phyloP scores from a whole-genome alignment of 2,113 vertebrate species.

The Phalacrocorax aristotelis region DNA sequence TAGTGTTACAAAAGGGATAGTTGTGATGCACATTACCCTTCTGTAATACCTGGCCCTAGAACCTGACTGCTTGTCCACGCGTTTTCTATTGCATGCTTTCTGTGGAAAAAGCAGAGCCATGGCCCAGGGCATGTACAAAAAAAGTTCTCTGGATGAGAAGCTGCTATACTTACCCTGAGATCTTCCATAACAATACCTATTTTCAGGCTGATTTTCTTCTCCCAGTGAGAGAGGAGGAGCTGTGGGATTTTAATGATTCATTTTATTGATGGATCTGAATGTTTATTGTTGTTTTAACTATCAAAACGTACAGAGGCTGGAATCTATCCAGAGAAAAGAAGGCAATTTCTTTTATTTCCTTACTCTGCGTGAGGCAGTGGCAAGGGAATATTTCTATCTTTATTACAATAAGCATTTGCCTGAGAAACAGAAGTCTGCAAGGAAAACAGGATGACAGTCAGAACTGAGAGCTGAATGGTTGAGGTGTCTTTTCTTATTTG shows the following conservation, averaged over 20 bases:
- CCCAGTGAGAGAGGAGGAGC: not conserved
- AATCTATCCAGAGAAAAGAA: conserved; percentile 21
- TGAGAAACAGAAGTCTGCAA: not conserved
- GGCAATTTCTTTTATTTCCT: not conserved
- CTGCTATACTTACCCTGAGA: not conserved
- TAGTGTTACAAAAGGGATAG: not conserved
- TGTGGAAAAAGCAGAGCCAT: not conserved
- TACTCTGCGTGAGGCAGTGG: not conserved
- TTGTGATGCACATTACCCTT: not conserved
- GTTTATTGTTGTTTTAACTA: conserved; percentile 52
- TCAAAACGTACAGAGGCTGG: conserved; percentile 16
- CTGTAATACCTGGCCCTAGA: not conserved
- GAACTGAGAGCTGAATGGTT: not conserved
- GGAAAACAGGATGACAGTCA: not conserved
- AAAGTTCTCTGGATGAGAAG: not conserved
- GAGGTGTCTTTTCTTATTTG: not conserved
- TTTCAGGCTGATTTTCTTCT: conserved; percentile 26
- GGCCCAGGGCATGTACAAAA: not conserved
- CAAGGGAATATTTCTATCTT: not conserved
- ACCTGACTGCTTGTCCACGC: not conserved
- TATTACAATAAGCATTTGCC: not conserved
- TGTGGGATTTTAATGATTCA: conserved; percentile 4
- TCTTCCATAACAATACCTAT: not conserved
- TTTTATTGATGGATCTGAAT: conserved; percentile 30
- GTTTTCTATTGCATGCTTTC: not conserved